Conservation (phyloP, 2,888 invertebrate genomes). For the Cheilosia variabilis region DNA sequence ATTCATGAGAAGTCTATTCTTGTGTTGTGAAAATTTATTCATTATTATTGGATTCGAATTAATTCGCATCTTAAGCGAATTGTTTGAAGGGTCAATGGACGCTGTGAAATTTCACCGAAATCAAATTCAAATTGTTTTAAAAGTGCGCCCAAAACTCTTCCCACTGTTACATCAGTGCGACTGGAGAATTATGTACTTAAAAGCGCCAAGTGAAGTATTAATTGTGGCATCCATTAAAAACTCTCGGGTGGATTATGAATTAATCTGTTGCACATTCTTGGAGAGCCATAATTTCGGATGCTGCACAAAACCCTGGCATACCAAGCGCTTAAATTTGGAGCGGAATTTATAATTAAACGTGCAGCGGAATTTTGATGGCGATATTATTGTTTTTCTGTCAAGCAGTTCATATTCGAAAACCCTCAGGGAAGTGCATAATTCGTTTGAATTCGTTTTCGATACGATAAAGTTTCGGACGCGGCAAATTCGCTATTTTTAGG, state of each 20-base stretch:
- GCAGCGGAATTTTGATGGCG: slow-evolving; percentile 43
- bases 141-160: neutral
- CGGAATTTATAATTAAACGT: neutral
- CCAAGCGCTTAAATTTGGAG: neutral
- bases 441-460: neutral
- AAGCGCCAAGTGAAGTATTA: slow-evolving; percentile 56
- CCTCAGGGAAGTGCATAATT: neutral
- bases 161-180: neutral
- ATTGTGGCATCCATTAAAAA: slow-evolving; percentile 34
- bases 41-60: slow-evolving; percentile 40
- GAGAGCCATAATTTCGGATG: slow-evolving; percentile 18
- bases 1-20: neutral
- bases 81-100: slow-evolving; percentile 44
- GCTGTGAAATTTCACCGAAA: slow-evolving; percentile 43
- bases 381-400: neutral
- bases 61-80: neutral
- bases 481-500: neutral
- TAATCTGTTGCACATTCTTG: slow-evolving; percentile 17
- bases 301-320: slow-evolving; percentile 8
- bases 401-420: slow-evolving; percentile 25
- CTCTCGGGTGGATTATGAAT: slow-evolving; percentile 23
- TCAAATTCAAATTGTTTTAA: neutral
- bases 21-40: neutral
- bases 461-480: neutral
- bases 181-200: slow-evolving; percentile 41